A percentile compares a stretch with the other conserved stretches of the same genome.
phyloP scores from a whole-genome alignment of 2,888 invertebrate species.

The Drosophila nr. perissopoda region DNA sequence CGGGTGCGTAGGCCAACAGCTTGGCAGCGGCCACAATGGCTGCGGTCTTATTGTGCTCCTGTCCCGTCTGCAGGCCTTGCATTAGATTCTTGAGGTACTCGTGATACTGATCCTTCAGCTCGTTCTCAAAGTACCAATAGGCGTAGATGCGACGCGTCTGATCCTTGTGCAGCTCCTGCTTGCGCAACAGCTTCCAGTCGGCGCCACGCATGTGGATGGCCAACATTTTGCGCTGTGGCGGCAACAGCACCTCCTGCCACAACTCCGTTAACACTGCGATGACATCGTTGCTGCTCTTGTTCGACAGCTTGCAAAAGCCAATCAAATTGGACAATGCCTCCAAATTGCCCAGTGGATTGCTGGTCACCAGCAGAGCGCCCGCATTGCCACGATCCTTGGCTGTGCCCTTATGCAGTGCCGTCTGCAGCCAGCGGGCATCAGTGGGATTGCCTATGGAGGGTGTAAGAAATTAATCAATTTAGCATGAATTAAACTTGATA shows the following conservation, averaged over 20 bases:
- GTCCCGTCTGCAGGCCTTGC: conserved; percentile 83
- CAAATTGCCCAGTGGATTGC: conserved; percentile 84
- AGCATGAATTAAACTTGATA: neutral
- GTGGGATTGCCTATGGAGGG: conserved; percentile 80
- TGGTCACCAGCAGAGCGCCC: conserved; percentile 84
- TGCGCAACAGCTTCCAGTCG: conserved; percentile 83
- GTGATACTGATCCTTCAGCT: conserved; percentile 91
- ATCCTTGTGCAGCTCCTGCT: conserved; percentile 86
- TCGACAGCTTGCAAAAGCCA: conserved; percentile 82
- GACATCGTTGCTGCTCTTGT: conserved; percentile 83
- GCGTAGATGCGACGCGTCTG: conserved; percentile 88
- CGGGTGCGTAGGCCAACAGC: conserved; percentile 82
- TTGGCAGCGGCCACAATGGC: conserved; percentile 81
- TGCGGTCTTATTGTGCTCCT: conserved; percentile 83
- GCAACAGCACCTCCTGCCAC: conserved; percentile 83
- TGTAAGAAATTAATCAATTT: neutral
- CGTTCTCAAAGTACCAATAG: conserved; percentile 95
- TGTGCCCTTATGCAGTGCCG: conserved; percentile 85
- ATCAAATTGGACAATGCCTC: conserved; percentile 82
- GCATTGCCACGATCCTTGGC: conserved; percentile 85
- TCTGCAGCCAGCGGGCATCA: conserved; percentile 84
- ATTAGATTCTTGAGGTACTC: conserved; percentile 84
- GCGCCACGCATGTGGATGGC: conserved; percentile 82
- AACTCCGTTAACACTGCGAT: conserved; percentile 82
- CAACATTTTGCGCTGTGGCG: conserved; percentile 82